Evolutionary conservation across 2,888 invertebrate genomes (phyloP).

Genomic region (Celastrina argiolus): DNA sequence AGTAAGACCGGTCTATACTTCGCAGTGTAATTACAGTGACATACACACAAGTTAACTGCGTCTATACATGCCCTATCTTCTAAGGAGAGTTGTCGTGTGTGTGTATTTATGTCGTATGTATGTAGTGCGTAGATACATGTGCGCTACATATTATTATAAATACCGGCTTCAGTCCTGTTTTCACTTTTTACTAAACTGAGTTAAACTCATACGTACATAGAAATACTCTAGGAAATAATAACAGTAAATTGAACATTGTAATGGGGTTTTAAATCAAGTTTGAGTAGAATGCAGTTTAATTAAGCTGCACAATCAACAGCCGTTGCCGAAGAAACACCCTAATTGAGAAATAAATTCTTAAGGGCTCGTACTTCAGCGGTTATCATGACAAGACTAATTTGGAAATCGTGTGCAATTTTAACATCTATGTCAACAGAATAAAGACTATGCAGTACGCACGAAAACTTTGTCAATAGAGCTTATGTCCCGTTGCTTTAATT

Average conservation of each 20-base stretch:
- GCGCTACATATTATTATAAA: no score
- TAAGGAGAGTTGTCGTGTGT: no score
- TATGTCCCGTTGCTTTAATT: slow-evolving; percentile 72
- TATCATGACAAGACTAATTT: slow-evolving; percentile 37
- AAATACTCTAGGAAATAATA: not conserved
- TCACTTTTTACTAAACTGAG: no score
- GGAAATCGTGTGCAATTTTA: slow-evolving; percentile 31
- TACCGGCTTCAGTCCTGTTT: no score
- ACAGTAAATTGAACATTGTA: not conserved
- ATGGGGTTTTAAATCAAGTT: slow-evolving; percentile 11
- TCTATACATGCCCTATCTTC: no score
- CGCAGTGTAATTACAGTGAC: no score
- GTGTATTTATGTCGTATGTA: no score
- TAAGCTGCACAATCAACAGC: slow-evolving; percentile 70
- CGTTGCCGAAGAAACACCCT: slow-evolving; percentile 71
- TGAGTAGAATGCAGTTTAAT: slow-evolving; percentile 42
- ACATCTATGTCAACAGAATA: slow-evolving; percentile 33
- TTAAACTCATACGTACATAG: no score
- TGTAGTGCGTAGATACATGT: no score
- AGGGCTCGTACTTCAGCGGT: slow-evolving; percentile 61
- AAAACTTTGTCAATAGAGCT: slow-evolving; percentile 47
- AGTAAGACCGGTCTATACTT: no score
- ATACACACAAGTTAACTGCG: no score
- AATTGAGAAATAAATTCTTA: slow-evolving; percentile 70
- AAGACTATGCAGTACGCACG: slow-evolving; percentile 30